Percentiles rank a stretch among this genome's conserved stretches.
Evolutionary conservation across 2,113 vertebrate species (phyloP).

Genomic region (Grus americana): DNA sequence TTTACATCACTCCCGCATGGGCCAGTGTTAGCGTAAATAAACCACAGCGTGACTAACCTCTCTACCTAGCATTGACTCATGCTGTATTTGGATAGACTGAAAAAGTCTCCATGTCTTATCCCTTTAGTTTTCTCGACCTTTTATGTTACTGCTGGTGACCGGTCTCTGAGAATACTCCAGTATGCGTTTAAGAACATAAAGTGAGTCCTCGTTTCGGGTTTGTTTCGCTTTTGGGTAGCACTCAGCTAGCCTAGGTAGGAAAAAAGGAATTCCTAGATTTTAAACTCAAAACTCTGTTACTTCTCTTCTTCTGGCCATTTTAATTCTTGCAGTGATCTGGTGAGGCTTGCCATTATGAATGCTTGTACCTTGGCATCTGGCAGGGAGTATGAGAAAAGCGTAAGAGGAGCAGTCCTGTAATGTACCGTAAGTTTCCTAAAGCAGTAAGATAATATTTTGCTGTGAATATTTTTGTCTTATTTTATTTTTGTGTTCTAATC

Average conservation of each 20-base stretch:
- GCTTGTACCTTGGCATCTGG: not conserved
- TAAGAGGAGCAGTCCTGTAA: not conserved
- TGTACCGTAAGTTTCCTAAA: not conserved
- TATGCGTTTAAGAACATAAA: not conserved
- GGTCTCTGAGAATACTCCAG: not conserved
- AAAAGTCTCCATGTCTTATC: not conserved
- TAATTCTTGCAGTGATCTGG: not conserved
- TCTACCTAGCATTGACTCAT: constrained; percentile 6
- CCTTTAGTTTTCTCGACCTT: not conserved
- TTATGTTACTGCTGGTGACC: not conserved
- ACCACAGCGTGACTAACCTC: constrained; percentile 12
- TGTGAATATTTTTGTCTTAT: not conserved
- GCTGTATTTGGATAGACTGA: not conserved
- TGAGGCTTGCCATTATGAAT: not conserved
- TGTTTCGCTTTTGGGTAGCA: not conserved
- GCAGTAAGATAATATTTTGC: not conserved
- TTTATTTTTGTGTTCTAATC: not conserved
- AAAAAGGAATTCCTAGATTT: not conserved
- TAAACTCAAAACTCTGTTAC: not conserved
- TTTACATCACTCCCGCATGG: not conserved
- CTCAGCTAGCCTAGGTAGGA: not conserved
- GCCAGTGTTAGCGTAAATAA: not conserved
- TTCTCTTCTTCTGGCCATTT: not conserved
- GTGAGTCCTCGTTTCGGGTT: not conserved
- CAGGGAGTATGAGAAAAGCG: not conserved